These are phyloP conservation scores for Pleuronectes platessa DNA, from an alignment of 2,113 vertebrate species.

Conservation along the genomic window DNA sequence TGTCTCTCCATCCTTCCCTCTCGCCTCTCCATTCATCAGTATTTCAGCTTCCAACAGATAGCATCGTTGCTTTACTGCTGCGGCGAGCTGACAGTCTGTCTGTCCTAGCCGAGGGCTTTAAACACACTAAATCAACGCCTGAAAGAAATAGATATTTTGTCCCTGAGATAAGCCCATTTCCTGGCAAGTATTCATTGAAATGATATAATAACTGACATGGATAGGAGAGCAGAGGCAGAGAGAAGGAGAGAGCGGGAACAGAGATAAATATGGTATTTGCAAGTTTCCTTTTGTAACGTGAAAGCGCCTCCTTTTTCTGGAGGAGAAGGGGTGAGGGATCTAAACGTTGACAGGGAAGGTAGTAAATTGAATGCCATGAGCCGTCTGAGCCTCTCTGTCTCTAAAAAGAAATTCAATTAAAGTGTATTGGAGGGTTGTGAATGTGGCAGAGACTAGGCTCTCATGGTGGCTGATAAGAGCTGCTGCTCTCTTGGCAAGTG, in stretches of 20 bases:
- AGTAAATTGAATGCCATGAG: slow-evolving; percentile 97
- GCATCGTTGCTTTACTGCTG: slow-evolving; percentile 74
- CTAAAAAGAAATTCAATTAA: slow-evolving; percentile 99
- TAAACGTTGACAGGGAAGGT: slow-evolving; percentile 88
- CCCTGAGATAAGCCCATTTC: slow-evolving; percentile 82
- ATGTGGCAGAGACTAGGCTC: slow-evolving; percentile 95
- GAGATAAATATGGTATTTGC: slow-evolving; percentile 90
- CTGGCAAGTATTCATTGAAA: slow-evolving; percentile 85
- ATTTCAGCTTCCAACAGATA: slow-evolving; percentile 72
- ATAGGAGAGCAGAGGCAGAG: slow-evolving; percentile 65
- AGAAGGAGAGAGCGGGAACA: slow-evolving; percentile 72
- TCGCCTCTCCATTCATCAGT: slow-evolving; percentile 74
- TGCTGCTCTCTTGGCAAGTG: slow-evolving; percentile 56
- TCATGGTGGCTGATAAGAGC: slow-evolving; percentile 91
- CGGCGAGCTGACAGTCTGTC: slow-evolving; percentile 77
- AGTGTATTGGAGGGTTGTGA: slow-evolving; percentile 99
- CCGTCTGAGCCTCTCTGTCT: slow-evolving; percentile 96
- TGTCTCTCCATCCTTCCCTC: slow-evolving; percentile 14
- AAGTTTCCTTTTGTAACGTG: slow-evolving; percentile 89
- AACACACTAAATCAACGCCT: slow-evolving; percentile 85
- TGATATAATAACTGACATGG: slow-evolving; percentile 87
- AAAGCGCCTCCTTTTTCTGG: slow-evolving; percentile 81
- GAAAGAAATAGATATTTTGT: slow-evolving; percentile 85
- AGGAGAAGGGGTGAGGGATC: slow-evolving; percentile 83
- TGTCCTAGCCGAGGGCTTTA: slow-evolving; percentile 78